phyloP scores from a whole-genome alignment of 2,888 invertebrate species.

The Creontiades dilutus region DNA sequence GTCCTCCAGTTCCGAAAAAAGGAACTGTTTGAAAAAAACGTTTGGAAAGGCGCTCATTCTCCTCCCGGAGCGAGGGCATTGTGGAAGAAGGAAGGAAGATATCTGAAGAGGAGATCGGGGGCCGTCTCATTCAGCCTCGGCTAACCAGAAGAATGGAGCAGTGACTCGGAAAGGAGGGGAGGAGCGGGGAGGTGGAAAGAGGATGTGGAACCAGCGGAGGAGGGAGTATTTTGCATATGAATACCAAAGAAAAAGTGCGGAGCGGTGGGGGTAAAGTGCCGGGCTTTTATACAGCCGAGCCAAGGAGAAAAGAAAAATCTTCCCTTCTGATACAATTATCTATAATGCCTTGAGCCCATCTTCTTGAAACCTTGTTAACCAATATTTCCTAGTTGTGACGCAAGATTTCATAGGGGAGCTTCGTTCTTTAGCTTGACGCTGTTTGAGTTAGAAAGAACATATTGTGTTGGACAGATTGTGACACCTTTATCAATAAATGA shows the following conservation, averaged over 20 bases:
- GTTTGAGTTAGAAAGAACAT: neutral
- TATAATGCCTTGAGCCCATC: constrained; percentile 34
- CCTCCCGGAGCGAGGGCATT: neutral
- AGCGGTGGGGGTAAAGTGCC: constrained; percentile 29
- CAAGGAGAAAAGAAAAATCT: constrained; percentile 37
- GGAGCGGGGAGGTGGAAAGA: neutral
- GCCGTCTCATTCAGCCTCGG: constrained; percentile 53
- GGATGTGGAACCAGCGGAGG: neutral
- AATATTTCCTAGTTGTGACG: constrained; percentile 9
- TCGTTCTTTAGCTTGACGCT: neutral
- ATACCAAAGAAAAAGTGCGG: constrained; percentile 43
- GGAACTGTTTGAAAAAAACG: constrained; percentile 33
- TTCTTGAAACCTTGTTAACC: constrained; percentile 29
- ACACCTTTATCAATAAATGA: too few species aligned
- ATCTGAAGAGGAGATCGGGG: constrained; percentile 61
- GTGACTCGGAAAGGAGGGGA: neutral
- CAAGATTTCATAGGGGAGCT: neutral
- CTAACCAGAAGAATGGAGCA: constrained; percentile 66
- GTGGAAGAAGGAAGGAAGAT: constrained; percentile 38
- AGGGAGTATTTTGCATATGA: constrained; percentile 59
- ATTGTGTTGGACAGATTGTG: too few species aligned
- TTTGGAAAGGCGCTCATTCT: neutral
- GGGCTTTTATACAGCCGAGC: neutral
- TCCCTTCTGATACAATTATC: constrained; percentile 67
- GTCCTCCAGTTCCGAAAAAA: constrained; percentile 32